phyloP scores from a whole-genome alignment of 37 sponge, comb jelly and placozoan genomes.

The Beroe ovata region DNA sequence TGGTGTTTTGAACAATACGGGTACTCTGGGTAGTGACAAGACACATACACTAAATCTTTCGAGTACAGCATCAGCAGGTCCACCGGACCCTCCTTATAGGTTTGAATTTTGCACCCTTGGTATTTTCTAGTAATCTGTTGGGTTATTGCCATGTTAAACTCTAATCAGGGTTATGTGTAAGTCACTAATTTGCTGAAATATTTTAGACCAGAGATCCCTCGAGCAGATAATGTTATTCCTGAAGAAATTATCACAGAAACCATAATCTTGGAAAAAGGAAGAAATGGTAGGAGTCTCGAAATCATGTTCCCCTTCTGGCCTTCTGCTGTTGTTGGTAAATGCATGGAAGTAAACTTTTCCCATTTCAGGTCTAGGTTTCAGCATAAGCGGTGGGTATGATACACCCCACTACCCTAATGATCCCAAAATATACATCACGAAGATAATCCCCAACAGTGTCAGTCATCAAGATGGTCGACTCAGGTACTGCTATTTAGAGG shows the following conservation, averaged over 20 bases:
- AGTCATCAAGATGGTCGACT: constrained; percentile 83
- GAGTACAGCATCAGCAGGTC: neutral
- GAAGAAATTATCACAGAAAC: constrained; percentile 37
- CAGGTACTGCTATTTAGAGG: no score
- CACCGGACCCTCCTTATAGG: neutral
- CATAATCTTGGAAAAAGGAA: constrained; percentile 40
- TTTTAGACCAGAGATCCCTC: neutral
- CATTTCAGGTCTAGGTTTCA: constrained; percentile 83
- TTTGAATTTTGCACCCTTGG: no score
- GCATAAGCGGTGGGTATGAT: constrained; percentile 92
- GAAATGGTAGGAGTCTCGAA: constrained; percentile 41
- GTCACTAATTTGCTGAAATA: no score
- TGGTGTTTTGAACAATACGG: neutral
- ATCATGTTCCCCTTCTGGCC: no score
- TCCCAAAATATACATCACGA: constrained; percentile 82
- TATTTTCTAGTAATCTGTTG: no score
- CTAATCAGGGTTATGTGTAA: neutral
- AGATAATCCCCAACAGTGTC: constrained; percentile 77
- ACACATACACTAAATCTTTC: constrained; percentile 16
- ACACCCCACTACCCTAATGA: constrained; percentile 80
- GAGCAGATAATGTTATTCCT: neutral
- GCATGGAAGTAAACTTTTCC: neutral
- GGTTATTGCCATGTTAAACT: no score
- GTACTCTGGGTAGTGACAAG: neutral
- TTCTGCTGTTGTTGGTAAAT: no score